A percentile compares a stretch with the other conserved stretches of the same genome.
Evolutionary conservation across 1,140 invertebrate genomes (phyloP).

Genomic region (Drosophila bifasciata): DNA sequence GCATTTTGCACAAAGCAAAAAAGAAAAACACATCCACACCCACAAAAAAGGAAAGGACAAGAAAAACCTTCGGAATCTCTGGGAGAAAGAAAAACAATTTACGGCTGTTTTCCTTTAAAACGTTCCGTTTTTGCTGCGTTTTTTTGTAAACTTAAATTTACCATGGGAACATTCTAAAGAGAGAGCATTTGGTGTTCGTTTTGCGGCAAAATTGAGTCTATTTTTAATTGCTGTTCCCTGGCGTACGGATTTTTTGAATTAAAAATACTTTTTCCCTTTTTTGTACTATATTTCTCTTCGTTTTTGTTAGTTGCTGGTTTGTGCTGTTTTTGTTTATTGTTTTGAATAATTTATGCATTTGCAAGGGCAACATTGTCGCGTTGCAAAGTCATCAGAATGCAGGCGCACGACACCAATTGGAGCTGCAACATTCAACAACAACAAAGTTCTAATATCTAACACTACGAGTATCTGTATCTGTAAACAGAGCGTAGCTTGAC

Average conservation of each 20-base stretch:
- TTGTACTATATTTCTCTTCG: constrained; percentile 6
- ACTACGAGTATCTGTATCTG: too few relatives aligned
- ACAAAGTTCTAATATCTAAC: background rate
- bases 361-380: constrained; percentile 9
- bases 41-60: constrained; percentile 18
- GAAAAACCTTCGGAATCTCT: background rate
- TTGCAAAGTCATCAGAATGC: constrained; percentile 44
- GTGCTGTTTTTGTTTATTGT: too few relatives aligned
- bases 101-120: constrained; percentile 30
- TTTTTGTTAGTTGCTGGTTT: background rate
- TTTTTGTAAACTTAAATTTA: background rate
- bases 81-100: constrained; percentile 27
- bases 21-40: constrained; percentile 6
- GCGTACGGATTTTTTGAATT: constrained; percentile 29
- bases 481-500: too few relatives aligned
- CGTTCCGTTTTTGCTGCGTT: background rate
- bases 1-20: constrained; percentile 37
- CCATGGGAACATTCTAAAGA: background rate
- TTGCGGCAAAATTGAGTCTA: background rate
- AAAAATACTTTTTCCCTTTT: constrained; percentile 43
- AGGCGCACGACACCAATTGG: constrained; percentile 29
- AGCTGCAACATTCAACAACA: background rate
- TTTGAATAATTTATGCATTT: constrained; percentile 57
- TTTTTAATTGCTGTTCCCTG: constrained; percentile 21
- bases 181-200: constrained; percentile 17